phyloP scores from a whole-genome alignment of 2,113 vertebrate species.

The Heliornis fulica region DNA sequence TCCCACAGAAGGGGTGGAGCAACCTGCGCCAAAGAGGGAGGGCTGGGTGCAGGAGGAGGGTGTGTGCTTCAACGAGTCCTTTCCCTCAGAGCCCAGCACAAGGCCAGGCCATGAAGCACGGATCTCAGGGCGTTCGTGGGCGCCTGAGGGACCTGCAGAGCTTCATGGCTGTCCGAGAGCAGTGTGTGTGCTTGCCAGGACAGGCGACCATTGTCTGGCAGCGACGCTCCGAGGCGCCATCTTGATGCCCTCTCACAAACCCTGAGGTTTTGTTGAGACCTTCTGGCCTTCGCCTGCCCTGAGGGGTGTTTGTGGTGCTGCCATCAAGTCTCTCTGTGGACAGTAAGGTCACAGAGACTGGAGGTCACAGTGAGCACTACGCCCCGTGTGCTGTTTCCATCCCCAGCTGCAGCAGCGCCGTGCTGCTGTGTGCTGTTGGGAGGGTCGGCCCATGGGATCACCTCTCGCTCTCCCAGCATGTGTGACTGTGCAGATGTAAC shows the following conservation, averaged over 20 bases:
- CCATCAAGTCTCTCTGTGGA: neutral
- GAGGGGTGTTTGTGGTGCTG: neutral
- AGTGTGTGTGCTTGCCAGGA: rapidly evolving
- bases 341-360: too few species aligned
- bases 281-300: too few species aligned
- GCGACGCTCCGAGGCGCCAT: neutral
- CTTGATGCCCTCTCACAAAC: rapidly evolving
- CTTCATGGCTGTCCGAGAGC: rapidly evolving
- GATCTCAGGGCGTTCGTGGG: neutral
- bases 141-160: neutral
- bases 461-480: neutral
- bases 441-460: too few species aligned
- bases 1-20: too few species aligned
- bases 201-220: rapidly evolving
- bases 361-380: too few species aligned
- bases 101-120: rapidly evolving
- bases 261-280: neutral
- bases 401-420: too few species aligned
- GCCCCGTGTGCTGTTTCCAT: too few species aligned
- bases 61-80: neutral
- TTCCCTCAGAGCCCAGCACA: rapidly evolving
- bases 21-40: neutral
- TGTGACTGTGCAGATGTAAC: rapidly evolving
- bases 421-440: rapidly evolving
- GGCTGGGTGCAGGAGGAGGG: neutral